These are phyloP conservation scores for Erythrolamprus reginae DNA, from an alignment of 2,113 vertebrate genomes.

Conservation along the genomic window DNA sequence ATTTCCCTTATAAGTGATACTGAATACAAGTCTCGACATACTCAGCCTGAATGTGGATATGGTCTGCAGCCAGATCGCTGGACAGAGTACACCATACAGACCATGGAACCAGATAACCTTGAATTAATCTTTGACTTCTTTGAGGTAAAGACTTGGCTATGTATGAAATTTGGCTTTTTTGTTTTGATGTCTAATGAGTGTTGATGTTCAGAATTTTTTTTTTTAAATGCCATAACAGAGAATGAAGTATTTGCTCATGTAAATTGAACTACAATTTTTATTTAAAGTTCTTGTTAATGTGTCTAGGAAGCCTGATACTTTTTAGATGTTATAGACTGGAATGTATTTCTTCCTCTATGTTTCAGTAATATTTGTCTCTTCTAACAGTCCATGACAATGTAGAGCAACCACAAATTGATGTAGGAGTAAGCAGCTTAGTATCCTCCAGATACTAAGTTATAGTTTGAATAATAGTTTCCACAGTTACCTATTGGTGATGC, in stretches of 20 bases:
- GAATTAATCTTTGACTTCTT: conserved; percentile 97
- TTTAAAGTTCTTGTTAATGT: background rate
- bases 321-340: background rate
- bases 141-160: conserved; percentile 73
- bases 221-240: background rate
- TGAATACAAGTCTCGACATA: conserved; percentile 84
- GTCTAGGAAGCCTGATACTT: background rate
- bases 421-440: background rate
- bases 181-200: background rate
- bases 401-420: background rate
- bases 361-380: background rate
- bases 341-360: background rate
- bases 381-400: background rate
- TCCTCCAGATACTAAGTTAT: background rate
- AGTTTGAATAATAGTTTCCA: background rate
- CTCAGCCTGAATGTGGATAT: conserved; percentile 93
- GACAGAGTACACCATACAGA: conserved; percentile 94
- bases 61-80: conserved; percentile 81
- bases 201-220: background rate
- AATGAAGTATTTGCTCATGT: background rate
- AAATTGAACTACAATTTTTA: background rate
- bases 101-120: conserved; percentile 95
- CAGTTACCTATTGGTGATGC: background rate
- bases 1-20: conserved; percentile 84
- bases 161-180: background rate